A percentile compares a stretch with the other conserved stretches of the same genome.
phyloP scores from a whole-genome alignment of 2,888 invertebrate species.

The Aromia moschata region DNA sequence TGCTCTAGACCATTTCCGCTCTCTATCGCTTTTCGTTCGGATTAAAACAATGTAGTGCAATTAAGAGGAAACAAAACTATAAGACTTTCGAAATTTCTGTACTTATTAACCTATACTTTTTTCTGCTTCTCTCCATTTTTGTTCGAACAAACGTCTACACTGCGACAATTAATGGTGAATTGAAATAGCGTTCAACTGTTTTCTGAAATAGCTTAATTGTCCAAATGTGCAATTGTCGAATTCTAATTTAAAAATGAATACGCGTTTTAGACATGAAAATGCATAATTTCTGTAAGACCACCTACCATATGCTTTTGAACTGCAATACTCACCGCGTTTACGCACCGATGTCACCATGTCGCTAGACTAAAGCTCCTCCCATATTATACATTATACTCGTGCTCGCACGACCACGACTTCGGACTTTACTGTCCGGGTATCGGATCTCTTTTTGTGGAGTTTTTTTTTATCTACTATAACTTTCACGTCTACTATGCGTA shows the following conservation, averaged over 20 bases:
- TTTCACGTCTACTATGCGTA: too few relatives aligned
- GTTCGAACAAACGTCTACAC: background rate
- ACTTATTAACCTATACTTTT: background rate
- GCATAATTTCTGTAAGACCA: too few relatives aligned
- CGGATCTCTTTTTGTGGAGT: too few relatives aligned
- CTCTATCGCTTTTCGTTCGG: constrained; percentile 5
- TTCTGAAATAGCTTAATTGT: background rate
- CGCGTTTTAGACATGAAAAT: too few relatives aligned
- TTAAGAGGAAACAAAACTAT: constrained; percentile 2
- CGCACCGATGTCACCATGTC: too few relatives aligned
- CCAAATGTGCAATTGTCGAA: background rate
- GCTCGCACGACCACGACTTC: too few relatives aligned
- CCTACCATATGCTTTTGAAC: too few relatives aligned
- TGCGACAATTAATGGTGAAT: background rate
- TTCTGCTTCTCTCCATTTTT: background rate
- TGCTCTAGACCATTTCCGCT: constrained; percentile 1
- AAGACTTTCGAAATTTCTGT: background rate
- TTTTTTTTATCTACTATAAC: too few relatives aligned
- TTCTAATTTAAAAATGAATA: background rate
- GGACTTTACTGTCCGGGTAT: too few relatives aligned
- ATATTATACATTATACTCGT: too few relatives aligned
- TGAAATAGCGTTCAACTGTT: background rate
- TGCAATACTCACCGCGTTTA: too few relatives aligned
- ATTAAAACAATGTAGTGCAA: constrained; percentile 11
- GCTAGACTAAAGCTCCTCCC: too few relatives aligned